Base-by-base conservation (phyloP, 1,140 invertebrate species). In the Archivesica marissinica region DNA sequence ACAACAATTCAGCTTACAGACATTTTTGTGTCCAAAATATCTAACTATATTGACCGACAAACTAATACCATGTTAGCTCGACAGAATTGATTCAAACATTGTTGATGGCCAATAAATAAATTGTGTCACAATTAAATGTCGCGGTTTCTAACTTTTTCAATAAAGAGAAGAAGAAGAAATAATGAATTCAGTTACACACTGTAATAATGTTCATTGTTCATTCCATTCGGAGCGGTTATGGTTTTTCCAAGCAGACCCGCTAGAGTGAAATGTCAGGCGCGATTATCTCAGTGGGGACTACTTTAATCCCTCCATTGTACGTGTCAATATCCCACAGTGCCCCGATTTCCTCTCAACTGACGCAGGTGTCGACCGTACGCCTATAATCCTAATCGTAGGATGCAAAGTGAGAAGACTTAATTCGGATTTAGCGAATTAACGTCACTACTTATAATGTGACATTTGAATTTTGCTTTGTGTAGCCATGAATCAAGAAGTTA, bases 371-470 rank as follows among this genome's bases (percentile, higher is more conserved):
- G 44, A 15, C 23, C 17, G 38, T 28, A 17, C 30, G 20, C 30
- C 35, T 56, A 30, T 76, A 76, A 76, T 76, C 74, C 47, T 76
- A 76, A 76, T 76, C 74, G 44, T 2, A 20, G 35, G 74, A 56
- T 59, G 25, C 25, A 52, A 54, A 38, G 74, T 76, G 74, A 30
- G 47, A 56, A 54, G 74, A 50, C 74, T 76, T 76, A 76, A 56
- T 76, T 39, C 30, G 38, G 74, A 76, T 76, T 76, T 76, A 76
- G 50, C 23, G 74, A 76, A 76, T 76, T 76, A 76, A 76, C 74
- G 74, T 76, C 74, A 56, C 30, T n/a, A 70, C 15, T 76, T 56
- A 56, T 76, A 54, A 76, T 56, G 35, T 75, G 72, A 75, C 72
- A 75, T 75, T 38, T 54, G 74, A 54, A 56, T 35, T 56, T 35